phyloP scores from a whole-genome alignment of 2,888 invertebrate genomes.

The Unio delphinus region DNA sequence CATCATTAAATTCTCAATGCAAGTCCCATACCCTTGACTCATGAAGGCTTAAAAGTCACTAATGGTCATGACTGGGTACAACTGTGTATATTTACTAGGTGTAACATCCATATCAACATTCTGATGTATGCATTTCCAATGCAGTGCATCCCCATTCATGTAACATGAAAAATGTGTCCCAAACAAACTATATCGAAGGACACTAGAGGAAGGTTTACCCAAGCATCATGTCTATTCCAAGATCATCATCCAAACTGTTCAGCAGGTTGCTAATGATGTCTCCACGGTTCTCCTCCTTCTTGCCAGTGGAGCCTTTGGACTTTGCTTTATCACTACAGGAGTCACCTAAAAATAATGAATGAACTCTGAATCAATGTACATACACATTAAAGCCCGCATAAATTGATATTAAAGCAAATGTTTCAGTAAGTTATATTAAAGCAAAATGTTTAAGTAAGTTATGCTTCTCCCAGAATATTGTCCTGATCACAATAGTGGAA shows the following conservation, averaged over 20 bases:
- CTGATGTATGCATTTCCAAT: too few species aligned
- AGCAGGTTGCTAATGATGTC: constrained; percentile 59
- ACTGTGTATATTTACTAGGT: too few species aligned
- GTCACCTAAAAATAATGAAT: constrained; percentile 43
- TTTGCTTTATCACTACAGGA: constrained; percentile 56
- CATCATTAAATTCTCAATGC: too few species aligned
- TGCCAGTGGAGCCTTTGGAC: constrained; percentile 41
- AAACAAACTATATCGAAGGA: neutral
- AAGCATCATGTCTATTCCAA: constrained; percentile 79
- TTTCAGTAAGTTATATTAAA: neutral
- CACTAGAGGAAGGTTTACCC: constrained; percentile 36
- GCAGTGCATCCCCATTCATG: too few species aligned
- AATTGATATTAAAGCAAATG: neutral
- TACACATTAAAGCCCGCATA: neutral
- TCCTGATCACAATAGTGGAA: too few species aligned
- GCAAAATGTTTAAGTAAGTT: too few species aligned
- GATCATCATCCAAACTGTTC: constrained; percentile 74
- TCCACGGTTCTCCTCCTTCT: constrained; percentile 47
- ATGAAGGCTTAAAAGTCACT: too few species aligned
- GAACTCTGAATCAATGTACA: neutral
- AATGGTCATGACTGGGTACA: too few species aligned
- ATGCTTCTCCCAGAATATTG: too few species aligned
- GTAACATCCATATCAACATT: too few species aligned
- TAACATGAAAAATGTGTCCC: too few species aligned
- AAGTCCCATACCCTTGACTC: too few species aligned